Base-by-base conservation (phyloP, 2,113 vertebrate species). In the Anolis sagrei region DNA sequence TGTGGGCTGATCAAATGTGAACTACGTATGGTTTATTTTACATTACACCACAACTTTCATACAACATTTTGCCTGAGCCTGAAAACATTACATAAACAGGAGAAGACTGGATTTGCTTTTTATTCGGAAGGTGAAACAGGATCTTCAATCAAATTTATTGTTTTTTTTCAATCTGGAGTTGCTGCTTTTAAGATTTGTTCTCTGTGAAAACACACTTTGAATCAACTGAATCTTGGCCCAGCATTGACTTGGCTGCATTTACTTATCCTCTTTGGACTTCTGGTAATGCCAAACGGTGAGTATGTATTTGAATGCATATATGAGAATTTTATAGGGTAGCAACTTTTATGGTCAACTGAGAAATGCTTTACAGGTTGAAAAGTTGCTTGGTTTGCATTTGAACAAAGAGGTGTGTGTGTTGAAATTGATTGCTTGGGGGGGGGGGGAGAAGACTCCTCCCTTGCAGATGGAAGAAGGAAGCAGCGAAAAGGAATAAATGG, bases 321-420 rank as follows among this genome's bases (percentile, higher is more conserved):
- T 82, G 83, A 91, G 84, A 82, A 76, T 89, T 1, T 48, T 74
- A 87, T 21, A 0, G 51, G 69, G 73, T 75, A 49, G 83, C 89
- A 83, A 68, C 87, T 90, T 87, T 68, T 80, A 75, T 62, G 79
- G 89, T 89, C 84, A 85, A 81, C 78, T 32, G 84, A 89, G 76
- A 84, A 90, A 75, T 8, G 23, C 86, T 84, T 92, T 76, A 83
- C 61, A 7, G 1, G 69, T 90, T 84, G 84, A 64, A 80, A 89
- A 82, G 0, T 54, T 0, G 7, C 88, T 93, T 61, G n/a, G 54
- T 69, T 1, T 68, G 74, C 76, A 0, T 64, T 23, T 68, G n/a
- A 49, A 0, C 36, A 39, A 23, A 72, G 19, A 36, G 32, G 14
- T 36, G 81, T 36, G 7, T 11, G 44, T 18, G 36, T 83, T 76